Conservation (phyloP, 2,888 invertebrate genomes). For the Hofmannophila pseudospretella region DNA sequence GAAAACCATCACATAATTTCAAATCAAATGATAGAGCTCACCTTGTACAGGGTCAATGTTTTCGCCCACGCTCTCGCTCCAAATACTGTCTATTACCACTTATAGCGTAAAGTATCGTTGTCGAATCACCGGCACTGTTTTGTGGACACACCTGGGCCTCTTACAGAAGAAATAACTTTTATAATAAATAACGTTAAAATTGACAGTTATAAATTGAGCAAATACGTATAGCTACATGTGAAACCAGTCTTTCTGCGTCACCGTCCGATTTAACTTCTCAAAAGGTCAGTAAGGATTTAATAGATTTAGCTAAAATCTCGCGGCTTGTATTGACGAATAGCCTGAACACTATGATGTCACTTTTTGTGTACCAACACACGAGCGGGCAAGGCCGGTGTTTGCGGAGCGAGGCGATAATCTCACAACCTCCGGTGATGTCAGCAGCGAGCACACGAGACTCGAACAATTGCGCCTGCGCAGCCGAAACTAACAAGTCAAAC, state of each 20-base stretch:
- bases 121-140: slow-evolving; percentile 11
- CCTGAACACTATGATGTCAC: slow-evolving; percentile 60
- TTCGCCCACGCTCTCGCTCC: slow-evolving; percentile 39
- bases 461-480: slow-evolving; percentile 1
- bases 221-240: background rate
- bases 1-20: background rate
- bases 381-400: slow-evolving; percentile 49
- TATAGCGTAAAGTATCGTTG: slow-evolving; percentile 11
- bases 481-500: background rate
- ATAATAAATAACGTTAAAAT: background rate
- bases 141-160: slow-evolving; percentile 12
- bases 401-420: slow-evolving; percentile 51
- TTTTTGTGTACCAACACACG: slow-evolving; percentile 42
- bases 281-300: slow-evolving; percentile 17
- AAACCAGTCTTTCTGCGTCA: background rate
- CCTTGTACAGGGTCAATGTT: slow-evolving; percentile 62
- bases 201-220: background rate
- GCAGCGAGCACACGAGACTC: slow-evolving; percentile 9
- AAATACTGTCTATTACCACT: slow-evolving; percentile 20
- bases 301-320: slow-evolving; percentile 22
- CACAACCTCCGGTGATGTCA: slow-evolving; percentile 62
- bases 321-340: slow-evolving; percentile 26
- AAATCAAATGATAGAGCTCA: slow-evolving; percentile 31
- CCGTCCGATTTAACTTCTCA: slow-evolving; percentile 1
- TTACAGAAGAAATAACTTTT: background rate